These are phyloP conservation scores for Erebia ligea DNA, from an alignment of 2,888 invertebrate genomes.

Conservation along the genomic window DNA sequence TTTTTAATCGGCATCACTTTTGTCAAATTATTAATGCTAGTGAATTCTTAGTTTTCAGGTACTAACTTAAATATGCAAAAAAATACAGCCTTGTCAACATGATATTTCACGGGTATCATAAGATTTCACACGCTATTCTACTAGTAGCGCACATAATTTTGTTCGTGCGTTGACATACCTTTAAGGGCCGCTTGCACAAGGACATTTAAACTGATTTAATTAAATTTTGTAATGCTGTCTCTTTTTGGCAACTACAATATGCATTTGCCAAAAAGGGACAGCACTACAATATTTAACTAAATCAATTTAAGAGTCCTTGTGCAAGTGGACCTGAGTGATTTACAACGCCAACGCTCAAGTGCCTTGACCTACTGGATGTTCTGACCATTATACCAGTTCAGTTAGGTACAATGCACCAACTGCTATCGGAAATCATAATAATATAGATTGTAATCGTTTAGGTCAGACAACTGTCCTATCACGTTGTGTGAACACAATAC, in stretches of 20 bases:
- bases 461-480: constrained; percentile 14
- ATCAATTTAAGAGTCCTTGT: no score
- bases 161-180: constrained; percentile 13
- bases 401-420: background rate
- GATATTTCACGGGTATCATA: constrained; percentile 18
- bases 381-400: constrained; percentile 7
- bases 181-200: no score
- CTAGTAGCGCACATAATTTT: background rate
- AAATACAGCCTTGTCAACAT: constrained; percentile 1
- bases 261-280: no score
- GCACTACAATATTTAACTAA: no score
- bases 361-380: constrained; percentile 19
- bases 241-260: no score
- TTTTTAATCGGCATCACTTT: no score
- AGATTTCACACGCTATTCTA: constrained; percentile 17
- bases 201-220: no score
- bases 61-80: background rate
- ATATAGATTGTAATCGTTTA: constrained; percentile 11
- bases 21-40: background rate
- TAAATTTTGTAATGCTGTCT: no score
- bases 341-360: background rate
- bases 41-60: background rate
- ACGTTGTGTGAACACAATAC: constrained; percentile 4
- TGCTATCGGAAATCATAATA: constrained; percentile 11
- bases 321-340: no score